Evolutionary conservation across 2,888 invertebrate species (phyloP), one percentile per base, ranked within the genome.

Genomic region (Unio pictorum): DNA sequence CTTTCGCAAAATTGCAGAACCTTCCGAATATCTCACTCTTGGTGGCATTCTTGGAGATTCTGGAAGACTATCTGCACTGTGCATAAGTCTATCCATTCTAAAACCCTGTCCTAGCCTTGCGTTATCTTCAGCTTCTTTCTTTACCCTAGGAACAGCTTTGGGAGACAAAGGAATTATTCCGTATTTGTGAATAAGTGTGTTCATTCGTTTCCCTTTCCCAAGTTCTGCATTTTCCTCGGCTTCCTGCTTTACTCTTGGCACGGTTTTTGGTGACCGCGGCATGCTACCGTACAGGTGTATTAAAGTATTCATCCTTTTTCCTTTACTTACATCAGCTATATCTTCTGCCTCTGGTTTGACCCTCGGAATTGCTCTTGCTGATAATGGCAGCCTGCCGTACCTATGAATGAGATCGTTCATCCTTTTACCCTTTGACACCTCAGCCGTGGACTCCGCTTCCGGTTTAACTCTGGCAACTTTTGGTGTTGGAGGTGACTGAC

Each of bases 231-330:
- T 84, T 5, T 75, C 80, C 55, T 79, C 77, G 3, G 72, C 84
- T 64, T 82, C 83, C 5, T 77, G 67, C 73, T 84, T 84, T 1
- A 85, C 81, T 20, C 85, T 65, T 2, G 85, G 85, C 5, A 83
- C 81, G 5, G 80, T 73, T 56, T 81, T 71, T 3, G 79, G 69
- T 1, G 82, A 80, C 34, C 72, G 67, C 0, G 78, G 80, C 55
- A 72, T 65, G 34, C 72, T 75, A 8, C 80, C 81, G 59, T 79
- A 79, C 55, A 73, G 80, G 72, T 85, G 83, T 8, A 85, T 67
- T 3, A 84, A 66, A 18, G 65, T 76, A 57, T 71, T 71, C 81
- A 85, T 84, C 55, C 84, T 74, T 54, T 81, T 83, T 7, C 85
- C 85, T 70, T 82, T 81, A 55, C 73, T 75, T 28, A 80, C 68